These are phyloP conservation scores for Bradypodion pumilum DNA, from an alignment of 2,797 vertebrate genomes.

Conservation along the genomic window DNA sequence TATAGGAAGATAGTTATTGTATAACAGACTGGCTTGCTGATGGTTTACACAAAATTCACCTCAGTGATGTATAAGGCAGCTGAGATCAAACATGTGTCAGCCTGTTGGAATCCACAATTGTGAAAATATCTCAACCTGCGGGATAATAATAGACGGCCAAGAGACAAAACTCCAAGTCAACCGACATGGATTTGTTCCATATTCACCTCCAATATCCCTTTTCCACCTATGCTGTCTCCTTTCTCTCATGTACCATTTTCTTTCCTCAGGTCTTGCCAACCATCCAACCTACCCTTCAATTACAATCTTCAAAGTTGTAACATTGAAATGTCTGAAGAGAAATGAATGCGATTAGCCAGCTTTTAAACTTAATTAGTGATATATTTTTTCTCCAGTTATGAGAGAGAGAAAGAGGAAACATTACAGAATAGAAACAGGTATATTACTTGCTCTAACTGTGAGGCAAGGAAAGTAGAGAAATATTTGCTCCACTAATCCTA, in stretches of 20 bases:
- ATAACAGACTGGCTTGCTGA: slow-evolving; percentile 30
- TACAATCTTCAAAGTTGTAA: neutral
- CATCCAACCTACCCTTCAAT: neutral
- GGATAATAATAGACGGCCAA: neutral
- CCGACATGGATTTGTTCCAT: neutral
- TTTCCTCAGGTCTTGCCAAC: neutral
- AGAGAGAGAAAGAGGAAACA: neutral
- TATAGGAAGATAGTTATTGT: slow-evolving; percentile 41
- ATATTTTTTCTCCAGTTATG: neutral
- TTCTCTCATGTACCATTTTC: neutral
- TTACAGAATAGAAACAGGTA: neutral
- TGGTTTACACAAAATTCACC: neutral
- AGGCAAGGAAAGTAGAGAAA: neutral
- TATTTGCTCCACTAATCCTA: neutral
- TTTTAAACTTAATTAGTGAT: neutral
- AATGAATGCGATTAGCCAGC: neutral
- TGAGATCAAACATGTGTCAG: neutral
- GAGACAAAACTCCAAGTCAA: neutral
- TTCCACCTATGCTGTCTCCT: neutral
- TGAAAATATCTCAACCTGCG: neutral
- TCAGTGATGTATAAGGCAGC: neutral
- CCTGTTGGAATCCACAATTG: neutral
- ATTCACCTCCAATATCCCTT: neutral
- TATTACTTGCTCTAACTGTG: neutral
- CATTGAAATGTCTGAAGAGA: neutral